A percentile compares a stretch with the other conserved stretches of the same genome.
Conservation (phyloP, 2,888 invertebrate genomes). For the Phyto melanocephala region DNA sequence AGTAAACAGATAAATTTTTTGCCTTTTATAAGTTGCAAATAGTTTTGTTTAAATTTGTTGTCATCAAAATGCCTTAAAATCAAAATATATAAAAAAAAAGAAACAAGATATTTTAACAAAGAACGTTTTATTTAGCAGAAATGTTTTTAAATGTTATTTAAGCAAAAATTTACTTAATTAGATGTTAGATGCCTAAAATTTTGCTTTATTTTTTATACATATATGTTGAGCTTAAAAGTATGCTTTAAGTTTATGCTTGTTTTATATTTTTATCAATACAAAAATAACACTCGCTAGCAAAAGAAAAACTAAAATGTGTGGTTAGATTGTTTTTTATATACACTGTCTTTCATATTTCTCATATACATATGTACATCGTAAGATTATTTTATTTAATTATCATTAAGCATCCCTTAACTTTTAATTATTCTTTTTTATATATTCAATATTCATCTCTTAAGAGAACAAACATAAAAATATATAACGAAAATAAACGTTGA, state of each 20-base stretch:
- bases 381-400: not conserved
- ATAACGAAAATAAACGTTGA: not conserved
- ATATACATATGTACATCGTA: not conserved
- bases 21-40: slow-evolving; percentile 61
- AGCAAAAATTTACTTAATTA: slow-evolving; percentile 3
- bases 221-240: slow-evolving; percentile 33
- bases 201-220: slow-evolving; percentile 47
- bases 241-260: slow-evolving; percentile 22
- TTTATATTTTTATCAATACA: not conserved
- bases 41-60: slow-evolving; percentile 58
- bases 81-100: slow-evolving; percentile 1
- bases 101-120: slow-evolving; percentile 28
- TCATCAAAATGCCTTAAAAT: slow-evolving; percentile 62
- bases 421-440: not conserved
- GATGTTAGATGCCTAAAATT: slow-evolving; percentile 39
- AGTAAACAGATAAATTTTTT: slow-evolving; percentile 1
- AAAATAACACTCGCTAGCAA: slow-evolving; percentile 14
- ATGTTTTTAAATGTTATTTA: slow-evolving; percentile 47
- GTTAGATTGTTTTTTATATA: not conserved
- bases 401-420: slow-evolving; percentile 20
- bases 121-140: slow-evolving; percentile 47
- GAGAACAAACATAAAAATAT: not conserved
- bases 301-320: not conserved
- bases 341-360: not conserved
- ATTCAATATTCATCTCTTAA: slow-evolving; percentile 6